Conservation (phyloP, 1,140 invertebrate species). For the Brachionus paranguensis region DNA sequence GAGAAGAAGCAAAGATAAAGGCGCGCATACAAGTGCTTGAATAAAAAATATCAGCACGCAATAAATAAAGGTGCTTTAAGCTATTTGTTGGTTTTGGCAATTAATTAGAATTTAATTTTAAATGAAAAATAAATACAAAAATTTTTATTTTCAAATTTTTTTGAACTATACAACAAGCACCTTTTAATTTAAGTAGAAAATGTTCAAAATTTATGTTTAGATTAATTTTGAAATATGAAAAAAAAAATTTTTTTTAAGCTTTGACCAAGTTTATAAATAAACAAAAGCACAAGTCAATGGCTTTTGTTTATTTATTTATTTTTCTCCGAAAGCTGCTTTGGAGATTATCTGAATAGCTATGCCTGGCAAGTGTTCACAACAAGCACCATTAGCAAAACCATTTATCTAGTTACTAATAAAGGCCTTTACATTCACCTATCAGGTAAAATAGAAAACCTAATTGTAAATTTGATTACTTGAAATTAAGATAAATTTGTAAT, state of each 20-base stretch:
- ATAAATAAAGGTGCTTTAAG: neutral
- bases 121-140: conserved; percentile 21
- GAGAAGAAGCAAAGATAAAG: neutral
- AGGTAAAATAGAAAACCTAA: neutral
- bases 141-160: neutral
- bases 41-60: conserved; percentile 13
- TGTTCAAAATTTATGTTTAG: neutral
- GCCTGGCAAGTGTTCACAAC: neutral
- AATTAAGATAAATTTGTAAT: conserved; percentile 22
- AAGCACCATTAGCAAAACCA: neutral
- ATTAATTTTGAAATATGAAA: neutral
- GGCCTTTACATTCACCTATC: neutral
- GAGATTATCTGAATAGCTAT: neutral
- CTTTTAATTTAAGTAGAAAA: neutral
- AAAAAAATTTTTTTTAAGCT: neutral
- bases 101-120: neutral
- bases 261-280: neutral
- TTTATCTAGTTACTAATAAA: conserved; percentile 19
- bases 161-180: conserved; percentile 16
- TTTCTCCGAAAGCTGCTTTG: neutral
- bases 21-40: conserved; percentile 15
- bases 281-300: neutral
- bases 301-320: too few species aligned
- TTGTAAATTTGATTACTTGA: neutral
- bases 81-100: neutral